A percentile compares a stretch with the other conserved stretches of the same genome.
Evolutionary conservation across 2,797 vertebrate species (phyloP).

Genomic region (Borostomias antarcticus): DNA sequence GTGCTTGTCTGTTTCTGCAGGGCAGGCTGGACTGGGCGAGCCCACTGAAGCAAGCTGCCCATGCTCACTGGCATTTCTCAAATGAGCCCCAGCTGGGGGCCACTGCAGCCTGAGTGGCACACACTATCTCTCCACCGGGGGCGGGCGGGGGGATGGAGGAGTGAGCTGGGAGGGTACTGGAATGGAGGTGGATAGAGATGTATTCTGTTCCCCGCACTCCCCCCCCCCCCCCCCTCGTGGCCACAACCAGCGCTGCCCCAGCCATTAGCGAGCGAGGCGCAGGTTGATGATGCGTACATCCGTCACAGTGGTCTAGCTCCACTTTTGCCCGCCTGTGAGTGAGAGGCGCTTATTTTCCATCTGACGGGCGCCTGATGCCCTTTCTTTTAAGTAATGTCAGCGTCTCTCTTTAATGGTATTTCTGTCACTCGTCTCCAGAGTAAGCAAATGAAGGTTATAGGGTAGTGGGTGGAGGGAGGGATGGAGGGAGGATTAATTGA

Average conservation of each 20-base stretch:
- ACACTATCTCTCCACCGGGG: conserved; percentile 43
- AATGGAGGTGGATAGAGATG: not conserved
- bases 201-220: conserved; percentile 59
- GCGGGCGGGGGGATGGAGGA: conserved; percentile 2
- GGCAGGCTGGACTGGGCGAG: conserved; percentile 55
- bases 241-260: conserved; percentile 26
- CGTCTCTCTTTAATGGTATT: conserved; percentile 84
- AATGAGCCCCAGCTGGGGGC: conserved; percentile 87
- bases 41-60: conserved; percentile 81
- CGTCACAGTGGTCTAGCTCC: conserved; percentile 79
- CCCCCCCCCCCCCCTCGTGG: conserved; percentile 52
- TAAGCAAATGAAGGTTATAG: conserved; percentile 89
- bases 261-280: conserved; percentile 83
- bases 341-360: conserved; percentile 86
- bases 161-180: conserved; percentile 22
- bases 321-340: conserved; percentile 87
- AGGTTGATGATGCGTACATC: conserved; percentile 82
- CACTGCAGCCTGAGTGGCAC: conserved; percentile 82
- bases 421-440: conserved; percentile 85
- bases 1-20: conserved; percentile 55
- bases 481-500: conserved; percentile 75
- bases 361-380: conserved; percentile 87
- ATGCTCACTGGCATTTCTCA: conserved; percentile 93
- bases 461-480: conserved; percentile 55
- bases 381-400: conserved; percentile 89